phyloP scores from a whole-genome alignment of 2,113 vertebrate genomes.

The Erythrocercus mccallii region DNA sequence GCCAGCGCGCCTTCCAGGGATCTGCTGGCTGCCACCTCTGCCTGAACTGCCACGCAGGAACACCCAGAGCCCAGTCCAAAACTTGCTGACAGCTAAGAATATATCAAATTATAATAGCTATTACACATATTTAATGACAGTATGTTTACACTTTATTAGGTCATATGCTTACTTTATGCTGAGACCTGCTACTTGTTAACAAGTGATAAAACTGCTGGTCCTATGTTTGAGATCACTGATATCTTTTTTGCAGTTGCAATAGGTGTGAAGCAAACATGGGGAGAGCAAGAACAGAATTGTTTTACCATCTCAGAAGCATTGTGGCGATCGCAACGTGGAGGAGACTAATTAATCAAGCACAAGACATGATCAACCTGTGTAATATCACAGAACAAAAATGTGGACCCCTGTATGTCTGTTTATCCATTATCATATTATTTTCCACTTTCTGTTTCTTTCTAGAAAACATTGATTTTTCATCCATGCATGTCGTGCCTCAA shows the following conservation, averaged over 20 bases:
- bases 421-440: constrained; percentile 58
- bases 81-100: constrained; percentile 28
- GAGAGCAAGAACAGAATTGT: background rate
- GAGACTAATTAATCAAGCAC: constrained; percentile 9
- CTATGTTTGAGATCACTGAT: background rate
- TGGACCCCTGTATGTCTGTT: background rate
- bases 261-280: background rate
- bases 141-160: constrained; percentile 11
- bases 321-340: background rate
- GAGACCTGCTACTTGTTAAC: background rate
- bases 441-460: constrained; percentile 40
- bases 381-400: constrained; percentile 14
- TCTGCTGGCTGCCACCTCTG: background rate
- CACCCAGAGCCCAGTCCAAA: background rate
- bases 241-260: background rate
- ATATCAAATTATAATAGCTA: background rate
- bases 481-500: background rate
- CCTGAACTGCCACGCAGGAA: background rate
- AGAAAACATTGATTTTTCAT: constrained; percentile 29
- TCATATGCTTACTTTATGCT: background rate
- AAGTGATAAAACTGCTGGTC: background rate
- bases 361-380: background rate
- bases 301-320: constrained; percentile 28
- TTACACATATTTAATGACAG: background rate
- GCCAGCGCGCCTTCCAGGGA: background rate